These are phyloP conservation scores for Barypeithes pellucidus DNA, from an alignment of 2,888 invertebrate genomes.

Conservation along the genomic window DNA sequence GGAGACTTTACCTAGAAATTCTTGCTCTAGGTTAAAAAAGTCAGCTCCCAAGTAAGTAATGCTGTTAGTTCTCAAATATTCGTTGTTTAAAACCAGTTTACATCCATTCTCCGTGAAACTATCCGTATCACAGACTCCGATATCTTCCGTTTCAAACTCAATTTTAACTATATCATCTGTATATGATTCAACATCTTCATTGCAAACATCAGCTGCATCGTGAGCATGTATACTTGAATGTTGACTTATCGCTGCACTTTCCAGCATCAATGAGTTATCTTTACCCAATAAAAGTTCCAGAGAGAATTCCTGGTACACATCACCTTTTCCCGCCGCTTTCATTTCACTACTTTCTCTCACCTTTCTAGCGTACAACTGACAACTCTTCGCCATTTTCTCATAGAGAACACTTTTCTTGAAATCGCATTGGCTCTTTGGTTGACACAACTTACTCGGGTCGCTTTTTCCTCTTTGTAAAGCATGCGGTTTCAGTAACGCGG, in stretches of 20 bases:
- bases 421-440: constrained; percentile 4
- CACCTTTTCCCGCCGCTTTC: constrained; percentile 29
- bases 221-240: neutral
- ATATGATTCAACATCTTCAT: constrained; percentile 1
- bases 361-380: constrained; percentile 55
- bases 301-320: constrained; percentile 55
- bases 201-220: neutral
- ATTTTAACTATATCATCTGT: neutral
- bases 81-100: constrained; percentile 39
- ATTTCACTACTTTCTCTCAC: constrained; percentile 47
- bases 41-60: constrained; percentile 30
- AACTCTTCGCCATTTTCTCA: constrained; percentile 53
- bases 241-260: constrained; percentile 40
- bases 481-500: constrained; percentile 57
- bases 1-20: neutral
- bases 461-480: constrained; percentile 8
- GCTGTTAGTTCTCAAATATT: constrained; percentile 29
- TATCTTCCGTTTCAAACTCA: neutral
- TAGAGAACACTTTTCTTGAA: constrained; percentile 21
- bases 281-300: constrained; percentile 51
- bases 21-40: neutral
- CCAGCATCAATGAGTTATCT: constrained; percentile 33
- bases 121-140: neutral
- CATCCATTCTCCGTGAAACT: constrained; percentile 14
- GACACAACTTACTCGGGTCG: neutral